These are phyloP conservation scores for Melanotaenia nigrans DNA, from an alignment of 2,797 vertebrate species.

Conservation along the genomic window DNA sequence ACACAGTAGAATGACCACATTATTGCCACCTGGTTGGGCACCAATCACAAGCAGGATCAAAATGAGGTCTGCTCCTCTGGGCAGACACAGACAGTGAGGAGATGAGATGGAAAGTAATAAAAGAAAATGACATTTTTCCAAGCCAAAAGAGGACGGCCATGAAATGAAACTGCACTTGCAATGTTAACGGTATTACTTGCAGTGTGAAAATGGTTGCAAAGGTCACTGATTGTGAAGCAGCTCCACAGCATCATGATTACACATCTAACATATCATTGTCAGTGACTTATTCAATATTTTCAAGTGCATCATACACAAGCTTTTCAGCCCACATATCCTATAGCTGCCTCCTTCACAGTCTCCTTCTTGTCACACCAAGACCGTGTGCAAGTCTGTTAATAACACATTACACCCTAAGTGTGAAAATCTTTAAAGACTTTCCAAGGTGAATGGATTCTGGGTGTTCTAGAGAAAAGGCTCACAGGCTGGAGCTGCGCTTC, in stretches of 20 bases:
- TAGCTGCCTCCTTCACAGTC: conserved; percentile 11
- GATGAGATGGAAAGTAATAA: conserved; percentile 7
- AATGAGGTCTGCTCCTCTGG: conserved; percentile 51
- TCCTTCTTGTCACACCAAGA: conserved; percentile 41
- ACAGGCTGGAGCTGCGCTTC: conserved; percentile 63
- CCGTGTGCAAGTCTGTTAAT: conserved; percentile 27
- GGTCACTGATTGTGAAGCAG: conserved; percentile 35
- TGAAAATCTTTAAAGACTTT: conserved; percentile 67
- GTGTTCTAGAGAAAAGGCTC: conserved; percentile 59
- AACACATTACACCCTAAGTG: conserved; percentile 45
- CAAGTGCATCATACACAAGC: conserved; percentile 7
- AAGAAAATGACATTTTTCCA: conserved; percentile 17
- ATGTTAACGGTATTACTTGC: conserved; percentile 10
- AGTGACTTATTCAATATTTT: conserved; percentile 25
- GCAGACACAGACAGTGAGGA: conserved; percentile 22
- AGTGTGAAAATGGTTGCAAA: conserved; percentile 17
- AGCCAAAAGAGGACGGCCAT: conserved; percentile 8
- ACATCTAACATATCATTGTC: conserved; percentile 36
- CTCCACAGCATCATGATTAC: conserved; percentile 16
- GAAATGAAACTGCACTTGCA: not conserved
- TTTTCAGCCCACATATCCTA: not conserved
- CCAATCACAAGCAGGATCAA: conserved; percentile 75
- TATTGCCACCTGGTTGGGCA: conserved; percentile 84
- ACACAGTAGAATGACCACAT: conserved; percentile 86
- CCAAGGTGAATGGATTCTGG: conserved; percentile 69